Evolutionary conservation across 2,113 vertebrate genomes (phyloP), one percentile per base, ranked within the genome.

Genomic region (Hipposideros armiger): DNA sequence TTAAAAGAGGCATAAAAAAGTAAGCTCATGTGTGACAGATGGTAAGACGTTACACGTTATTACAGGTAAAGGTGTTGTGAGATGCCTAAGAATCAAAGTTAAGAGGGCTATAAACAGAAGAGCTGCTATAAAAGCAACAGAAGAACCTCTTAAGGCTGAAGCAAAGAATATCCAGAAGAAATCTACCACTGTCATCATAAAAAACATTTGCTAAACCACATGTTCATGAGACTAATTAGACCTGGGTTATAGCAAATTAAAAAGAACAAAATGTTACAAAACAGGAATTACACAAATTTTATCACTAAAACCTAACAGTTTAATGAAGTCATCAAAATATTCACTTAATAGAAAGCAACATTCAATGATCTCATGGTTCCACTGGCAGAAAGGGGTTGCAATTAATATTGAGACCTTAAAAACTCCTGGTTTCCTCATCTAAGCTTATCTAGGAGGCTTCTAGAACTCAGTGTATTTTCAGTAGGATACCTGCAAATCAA

Each of bases 261-360:
- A 87, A 86, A 87, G n/a, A 91, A 87, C 17, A 62, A 40, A 82
- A 90, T n/a, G 30, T 78, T 83, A 70, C 45, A 91, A 94, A 93
- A 95, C 1, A 91, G 52, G 50, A 97, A 42, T 58, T 83, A 58
- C 4, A 66, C 64, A 95, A 84, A 89, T 81, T 67, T 62, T 80
- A 97, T 47, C 69, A 93, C 19, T 88, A 94, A 96, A 97, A 88
- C 56, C 87, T 87, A 93, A 87, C 5, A 69, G 26, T 40, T 91
- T 73, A 90, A 94, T 85, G 94, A 86, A 92, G 36, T 82, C 74
- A 89, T 69, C 47, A 62, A 87, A 93, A 96, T 60, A 89, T 58
- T 56, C 69, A 69, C 22, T 90, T 60, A 82, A 66, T 14, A 96
- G 36, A 88, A 93, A 96, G 91, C 28, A 96, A 74, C 14, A 8